Percentiles rank a stretch among this genome's conserved stretches.
These are phyloP conservation scores for Fulica atra DNA, from an alignment of 2,113 vertebrate genomes.

Conservation along the genomic window DNA sequence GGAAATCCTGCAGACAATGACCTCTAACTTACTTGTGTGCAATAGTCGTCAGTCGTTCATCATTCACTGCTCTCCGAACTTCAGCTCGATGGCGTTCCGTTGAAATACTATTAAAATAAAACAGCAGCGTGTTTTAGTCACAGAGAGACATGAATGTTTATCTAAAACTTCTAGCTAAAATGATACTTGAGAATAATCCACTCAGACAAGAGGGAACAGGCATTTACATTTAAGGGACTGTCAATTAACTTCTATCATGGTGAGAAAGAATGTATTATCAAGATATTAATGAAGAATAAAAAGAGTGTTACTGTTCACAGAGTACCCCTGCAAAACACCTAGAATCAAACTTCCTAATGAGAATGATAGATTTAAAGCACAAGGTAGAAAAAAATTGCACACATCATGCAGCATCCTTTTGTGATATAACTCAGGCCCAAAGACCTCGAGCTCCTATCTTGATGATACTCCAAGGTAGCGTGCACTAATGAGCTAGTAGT, in stretches of 20 bases:
- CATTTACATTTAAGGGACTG: not conserved
- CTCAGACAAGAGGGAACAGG: not conserved
- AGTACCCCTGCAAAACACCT: not conserved
- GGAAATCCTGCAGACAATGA: constrained; percentile 36
- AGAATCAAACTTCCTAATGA: not conserved
- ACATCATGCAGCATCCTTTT: not conserved
- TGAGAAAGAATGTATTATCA: not conserved
- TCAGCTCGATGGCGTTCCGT: constrained; percentile 97
- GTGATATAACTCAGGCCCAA: not conserved
- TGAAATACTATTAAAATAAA: constrained; percentile 85
- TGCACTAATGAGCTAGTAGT: not conserved
- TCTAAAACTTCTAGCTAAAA: not conserved
- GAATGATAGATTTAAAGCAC: not conserved
- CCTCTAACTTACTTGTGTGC: constrained; percentile 91
- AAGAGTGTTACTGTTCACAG: not conserved
- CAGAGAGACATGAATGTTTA: not conserved
- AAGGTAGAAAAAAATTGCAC: not conserved
- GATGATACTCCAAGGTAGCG: not conserved
- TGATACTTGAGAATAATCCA: not conserved
- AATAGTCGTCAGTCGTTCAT: constrained; percentile 96
- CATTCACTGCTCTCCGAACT: constrained; percentile 96
- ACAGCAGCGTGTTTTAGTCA: not conserved
- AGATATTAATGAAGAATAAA: not conserved
- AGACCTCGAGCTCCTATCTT: not conserved
- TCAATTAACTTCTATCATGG: not conserved